phyloP scores from a whole-genome alignment of 1,140 invertebrate species.

The Papilio machaon region DNA sequence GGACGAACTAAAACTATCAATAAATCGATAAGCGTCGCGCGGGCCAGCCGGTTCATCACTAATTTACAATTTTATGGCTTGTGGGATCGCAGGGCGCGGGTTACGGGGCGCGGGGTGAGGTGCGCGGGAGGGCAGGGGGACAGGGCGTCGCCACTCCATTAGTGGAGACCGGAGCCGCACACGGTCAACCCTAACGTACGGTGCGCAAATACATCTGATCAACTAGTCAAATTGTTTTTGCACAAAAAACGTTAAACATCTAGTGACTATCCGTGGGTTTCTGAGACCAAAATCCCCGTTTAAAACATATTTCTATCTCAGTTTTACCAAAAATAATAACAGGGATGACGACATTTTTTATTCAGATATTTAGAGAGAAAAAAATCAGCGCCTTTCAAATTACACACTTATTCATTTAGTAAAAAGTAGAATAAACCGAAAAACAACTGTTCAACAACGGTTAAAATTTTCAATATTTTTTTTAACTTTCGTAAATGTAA shows the following conservation, averaged over 20 bases:
- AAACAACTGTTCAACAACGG: no score
- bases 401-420: background rate
- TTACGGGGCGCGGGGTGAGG: conserved; percentile 38
- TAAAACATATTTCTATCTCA: no score
- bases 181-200: conserved; percentile 62
- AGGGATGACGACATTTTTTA: no score
- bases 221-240: background rate
- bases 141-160: conserved; percentile 66
- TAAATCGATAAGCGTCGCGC: conserved; percentile 78
- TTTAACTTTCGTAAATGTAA: no score
- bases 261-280: no score
- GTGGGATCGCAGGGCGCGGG: conserved; percentile 66
- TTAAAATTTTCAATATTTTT: no score
- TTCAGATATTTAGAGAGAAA: no score
- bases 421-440: no score
- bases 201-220: conserved; percentile 52
- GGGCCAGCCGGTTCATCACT: conserved; percentile 75
- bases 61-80: conserved; percentile 81
- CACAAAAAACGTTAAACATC: no score
- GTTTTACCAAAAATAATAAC: no score
- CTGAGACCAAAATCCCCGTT: no score
- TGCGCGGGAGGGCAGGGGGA: conserved; percentile 47
- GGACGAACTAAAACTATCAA: conserved; percentile 72
- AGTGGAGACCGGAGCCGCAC: conserved; percentile 59
- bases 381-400: background rate